Evolutionary conservation across 2,797 vertebrate species (phyloP).

Genomic region (Falco cherrug): DNA sequence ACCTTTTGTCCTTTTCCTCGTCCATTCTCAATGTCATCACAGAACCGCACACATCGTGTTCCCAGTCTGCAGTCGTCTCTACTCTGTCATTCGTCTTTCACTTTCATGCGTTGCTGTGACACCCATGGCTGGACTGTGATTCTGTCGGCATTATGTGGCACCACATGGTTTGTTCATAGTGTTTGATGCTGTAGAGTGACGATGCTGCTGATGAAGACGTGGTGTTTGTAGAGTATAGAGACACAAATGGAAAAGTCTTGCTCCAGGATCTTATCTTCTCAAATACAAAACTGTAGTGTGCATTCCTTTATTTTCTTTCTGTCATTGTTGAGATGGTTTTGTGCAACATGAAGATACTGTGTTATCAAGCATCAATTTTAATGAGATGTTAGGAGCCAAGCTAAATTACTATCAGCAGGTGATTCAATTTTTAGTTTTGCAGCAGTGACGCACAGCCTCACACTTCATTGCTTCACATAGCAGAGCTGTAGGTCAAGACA

Average conservation of each 20-base stretch:
- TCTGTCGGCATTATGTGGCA: conserved; percentile 3
- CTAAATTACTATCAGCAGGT: neutral
- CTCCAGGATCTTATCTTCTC: neutral
- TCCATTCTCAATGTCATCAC: conserved; percentile 39
- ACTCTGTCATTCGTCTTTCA: conserved; percentile 1
- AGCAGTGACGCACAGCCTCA: neutral
- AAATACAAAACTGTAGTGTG: neutral
- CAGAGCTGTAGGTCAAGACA: neutral
- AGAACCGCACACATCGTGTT: neutral
- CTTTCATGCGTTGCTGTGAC: conserved; percentile 32
- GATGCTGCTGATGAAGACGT: neutral
- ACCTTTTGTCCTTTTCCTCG: conserved; percentile 43
- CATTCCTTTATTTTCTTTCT: neutral
- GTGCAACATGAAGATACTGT: neutral
- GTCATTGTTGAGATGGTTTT: neutral
- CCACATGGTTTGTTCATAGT: neutral
- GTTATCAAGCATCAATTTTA: neutral
- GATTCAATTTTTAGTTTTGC: neutral
- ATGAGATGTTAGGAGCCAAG: neutral
- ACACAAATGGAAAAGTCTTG: neutral
- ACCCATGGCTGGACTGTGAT: conserved; percentile 16
- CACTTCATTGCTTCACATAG: neutral
- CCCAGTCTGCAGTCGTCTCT: neutral
- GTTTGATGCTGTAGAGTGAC: conserved; percentile 6
- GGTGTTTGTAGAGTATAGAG: neutral